Evolutionary conservation across 2,797 vertebrate species (phyloP).

Genomic region (Cottoperca gobio): DNA sequence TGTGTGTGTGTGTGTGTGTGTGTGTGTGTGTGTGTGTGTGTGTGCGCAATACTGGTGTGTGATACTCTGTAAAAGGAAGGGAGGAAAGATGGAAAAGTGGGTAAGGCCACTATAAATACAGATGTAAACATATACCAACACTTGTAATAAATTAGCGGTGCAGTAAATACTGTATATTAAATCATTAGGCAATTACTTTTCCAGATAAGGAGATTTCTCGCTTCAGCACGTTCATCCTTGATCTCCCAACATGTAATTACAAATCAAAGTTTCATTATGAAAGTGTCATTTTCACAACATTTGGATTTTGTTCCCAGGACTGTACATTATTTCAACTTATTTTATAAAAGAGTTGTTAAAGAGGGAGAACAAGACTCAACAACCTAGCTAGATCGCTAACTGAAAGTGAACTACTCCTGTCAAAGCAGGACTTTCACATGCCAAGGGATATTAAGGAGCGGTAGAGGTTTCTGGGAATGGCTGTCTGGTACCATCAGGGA

Average conservation of each 20-base stretch:
- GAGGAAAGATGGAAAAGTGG: not conserved
- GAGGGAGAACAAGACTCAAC: not conserved
- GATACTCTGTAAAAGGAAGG: no score
- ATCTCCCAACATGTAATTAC: not conserved
- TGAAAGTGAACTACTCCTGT: not conserved
- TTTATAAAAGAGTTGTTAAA: not conserved
- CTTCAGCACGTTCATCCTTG: not conserved
- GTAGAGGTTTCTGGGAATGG: not conserved
- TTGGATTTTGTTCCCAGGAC: not conserved
- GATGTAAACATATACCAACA: not conserved
- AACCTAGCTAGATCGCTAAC: not conserved
- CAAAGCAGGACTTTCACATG: not conserved
- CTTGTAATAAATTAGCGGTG: not conserved
- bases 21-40: no score
- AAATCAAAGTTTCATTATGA: not conserved
- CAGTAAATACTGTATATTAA: no score
- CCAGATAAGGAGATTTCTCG: not conserved
- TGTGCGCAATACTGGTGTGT: not conserved
- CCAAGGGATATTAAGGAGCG: not conserved
- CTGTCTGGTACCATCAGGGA: not conserved
- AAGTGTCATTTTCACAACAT: not conserved
- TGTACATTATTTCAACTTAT: not conserved
- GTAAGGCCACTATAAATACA: not conserved
- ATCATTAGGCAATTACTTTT: not conserved
- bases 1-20: no score